Base-by-base conservation (phyloP, 2,888 invertebrate species). In the Erannis defoliaria region DNA sequence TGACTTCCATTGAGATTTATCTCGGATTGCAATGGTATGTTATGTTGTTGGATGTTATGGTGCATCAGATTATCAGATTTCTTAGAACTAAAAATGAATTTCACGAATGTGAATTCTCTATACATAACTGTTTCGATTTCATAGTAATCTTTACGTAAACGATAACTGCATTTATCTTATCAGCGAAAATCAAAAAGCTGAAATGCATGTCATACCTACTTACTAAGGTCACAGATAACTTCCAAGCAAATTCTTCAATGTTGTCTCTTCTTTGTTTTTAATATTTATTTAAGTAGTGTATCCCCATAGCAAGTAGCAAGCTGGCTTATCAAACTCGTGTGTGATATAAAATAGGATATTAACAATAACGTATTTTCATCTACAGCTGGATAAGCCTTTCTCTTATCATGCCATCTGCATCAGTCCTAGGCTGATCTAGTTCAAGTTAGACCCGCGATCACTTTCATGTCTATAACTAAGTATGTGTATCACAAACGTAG, bases 151-250 rank as follows among this genome's bases (percentile, higher is more conserved):
- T 12, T 53, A 37, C 60, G 26, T 23, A 38, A 48, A 57, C 29
- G 55, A 55, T 59, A 60, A 49, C 14, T 55, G 43, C 43, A 61
- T 51, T 56, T 59, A 62, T 63, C 56, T 62, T 50, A 61, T 66
- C 62, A 46, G 19, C 33, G 8, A 38, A 37, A 40, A 42, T 55
- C 50, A 55, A 19, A 62, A 37, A 51, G 19, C 16, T 21, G 10
- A 16, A 16, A 45, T 54, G 48, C 40, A 31, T 48, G 18, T 6
- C 18, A 45, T 31, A 19, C 31, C 8, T 46, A 31, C 21, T 0
- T 33, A 31, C n/a, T 18, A 33, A 3, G n/a, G 31, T 31, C 5
- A 45, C 23, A 42, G 14, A 42, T 23, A 21, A 42, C 42, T 23
- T 42, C 23, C 42, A 21, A n/a, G 6, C 8, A 5, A 23, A 42